A percentile compares a stretch with the other conserved stretches of the same genome.
Evolutionary conservation across 2,797 vertebrate genomes (phyloP).

Genomic region (Molossus alvarezi): DNA sequence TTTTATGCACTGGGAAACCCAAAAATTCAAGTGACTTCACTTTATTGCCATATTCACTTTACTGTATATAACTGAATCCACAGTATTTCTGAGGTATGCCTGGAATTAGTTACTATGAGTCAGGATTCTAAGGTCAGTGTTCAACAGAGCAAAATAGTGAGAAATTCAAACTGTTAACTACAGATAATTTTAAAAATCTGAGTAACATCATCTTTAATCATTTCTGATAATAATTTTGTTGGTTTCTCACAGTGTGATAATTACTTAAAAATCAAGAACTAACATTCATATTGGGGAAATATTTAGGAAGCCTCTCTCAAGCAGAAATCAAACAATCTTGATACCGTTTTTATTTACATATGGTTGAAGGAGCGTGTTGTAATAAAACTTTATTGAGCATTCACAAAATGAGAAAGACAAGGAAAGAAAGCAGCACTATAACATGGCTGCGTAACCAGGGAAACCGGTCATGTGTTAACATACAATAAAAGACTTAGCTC

Average conservation of each 20-base stretch:
- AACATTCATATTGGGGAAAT: background rate
- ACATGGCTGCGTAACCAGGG: background rate
- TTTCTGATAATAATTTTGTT: constrained; percentile 23
- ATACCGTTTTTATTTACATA: background rate
- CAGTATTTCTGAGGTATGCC: background rate
- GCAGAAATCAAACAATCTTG: constrained; percentile 16
- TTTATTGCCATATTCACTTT: background rate
- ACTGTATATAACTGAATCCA: background rate
- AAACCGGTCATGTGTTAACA: background rate
- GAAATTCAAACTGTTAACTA: constrained; percentile 22
- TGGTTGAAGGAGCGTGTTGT: background rate
- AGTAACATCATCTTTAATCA: constrained; percentile 35
- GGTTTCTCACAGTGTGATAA: constrained; percentile 8
- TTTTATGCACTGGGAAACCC: background rate
- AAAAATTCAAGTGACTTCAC: background rate
- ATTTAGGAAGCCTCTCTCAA: constrained; percentile 36
- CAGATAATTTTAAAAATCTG: background rate
- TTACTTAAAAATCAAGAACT: constrained; percentile 53
- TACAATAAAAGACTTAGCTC: constrained; percentile 12
- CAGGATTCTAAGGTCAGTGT: background rate
- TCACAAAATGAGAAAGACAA: background rate
- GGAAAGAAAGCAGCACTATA: background rate
- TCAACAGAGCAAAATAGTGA: background rate
- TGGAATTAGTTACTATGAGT: background rate
- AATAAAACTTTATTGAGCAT: background rate